Conservation (phyloP, 92 coral and sea anemone species). For the Siderastrea radians region DNA sequence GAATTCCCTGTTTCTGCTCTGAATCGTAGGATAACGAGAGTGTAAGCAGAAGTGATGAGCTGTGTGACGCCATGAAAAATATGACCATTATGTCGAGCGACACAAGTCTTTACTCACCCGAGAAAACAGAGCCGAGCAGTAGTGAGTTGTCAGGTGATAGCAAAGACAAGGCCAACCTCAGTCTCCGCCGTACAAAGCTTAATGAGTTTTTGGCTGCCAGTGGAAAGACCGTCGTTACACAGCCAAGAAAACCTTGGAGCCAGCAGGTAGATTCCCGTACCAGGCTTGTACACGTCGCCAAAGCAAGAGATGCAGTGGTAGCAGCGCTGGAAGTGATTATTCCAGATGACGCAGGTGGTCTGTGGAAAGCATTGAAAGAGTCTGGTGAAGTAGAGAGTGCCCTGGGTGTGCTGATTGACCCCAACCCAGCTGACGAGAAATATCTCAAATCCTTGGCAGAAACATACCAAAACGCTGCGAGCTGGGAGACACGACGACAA, state of each 20-base stretch:
- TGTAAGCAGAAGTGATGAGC: conserved; percentile 20
- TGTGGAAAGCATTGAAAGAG: background rate
- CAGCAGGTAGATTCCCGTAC: conserved; percentile 18
- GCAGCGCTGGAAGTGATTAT: conserved; percentile 34
- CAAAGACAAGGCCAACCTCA: conserved; percentile 9
- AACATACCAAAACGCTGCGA: conserved; percentile 8
- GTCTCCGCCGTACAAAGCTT: conserved; percentile 27
- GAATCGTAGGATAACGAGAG: conserved; percentile 5
- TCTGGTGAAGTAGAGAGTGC: background rate
- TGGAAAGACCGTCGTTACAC: conserved; percentile 30
- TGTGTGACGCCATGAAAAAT: conserved; percentile 40
- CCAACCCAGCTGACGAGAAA: background rate
- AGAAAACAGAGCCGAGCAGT: conserved; percentile 26
- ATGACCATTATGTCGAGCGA: conserved; percentile 2
- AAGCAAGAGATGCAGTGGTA: conserved; percentile 27
- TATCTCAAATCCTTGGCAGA: background rate
- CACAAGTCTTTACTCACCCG: conserved; percentile 13
- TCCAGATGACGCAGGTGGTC: conserved; percentile 23
- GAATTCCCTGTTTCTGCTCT: conserved; percentile 4
- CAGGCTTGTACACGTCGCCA: background rate
- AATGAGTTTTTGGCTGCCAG: conserved; percentile 35
- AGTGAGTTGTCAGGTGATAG: conserved; percentile 32
- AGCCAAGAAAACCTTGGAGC: conserved; percentile 23
- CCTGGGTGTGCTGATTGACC: background rate
- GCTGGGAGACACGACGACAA: conserved; percentile 22